Conservation (phyloP, 2,797 vertebrate species). For the Bufotes viridis region DNA sequence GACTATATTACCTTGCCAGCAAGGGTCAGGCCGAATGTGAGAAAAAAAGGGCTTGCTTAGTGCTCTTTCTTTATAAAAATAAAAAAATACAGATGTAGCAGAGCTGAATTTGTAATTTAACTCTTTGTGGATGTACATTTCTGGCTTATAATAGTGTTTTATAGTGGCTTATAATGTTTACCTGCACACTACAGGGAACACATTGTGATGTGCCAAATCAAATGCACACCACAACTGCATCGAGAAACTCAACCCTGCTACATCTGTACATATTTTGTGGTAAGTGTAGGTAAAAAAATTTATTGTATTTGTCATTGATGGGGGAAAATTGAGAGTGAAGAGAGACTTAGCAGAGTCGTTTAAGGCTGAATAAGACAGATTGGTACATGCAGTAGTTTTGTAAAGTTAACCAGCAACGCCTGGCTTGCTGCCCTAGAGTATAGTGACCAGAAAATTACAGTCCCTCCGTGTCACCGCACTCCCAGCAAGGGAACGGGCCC, state of each 20-base stretch:
- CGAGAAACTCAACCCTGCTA: background rate
- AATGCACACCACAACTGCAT: background rate
- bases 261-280: background rate
- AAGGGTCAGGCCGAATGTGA: no score
- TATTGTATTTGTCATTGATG: constrained; percentile 2
- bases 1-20: no score
- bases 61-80: no score
- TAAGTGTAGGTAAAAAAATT: background rate
- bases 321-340: background rate
- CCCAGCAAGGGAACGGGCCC: constrained; percentile 92
- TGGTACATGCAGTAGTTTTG: constrained; percentile 31
- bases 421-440: constrained; percentile 91
- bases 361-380: constrained; percentile 2
- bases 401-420: constrained; percentile 84
- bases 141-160: no score
- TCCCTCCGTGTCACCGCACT: constrained; percentile 91
- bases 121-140: no score
- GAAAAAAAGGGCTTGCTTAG: no score
- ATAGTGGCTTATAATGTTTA: no score
- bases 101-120: no score
- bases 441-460: constrained; percentile 99
- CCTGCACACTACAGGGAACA: background rate
- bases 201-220: background rate
- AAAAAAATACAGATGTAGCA: no score
- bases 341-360: constrained; percentile 5